Evolutionary conservation across 2,113 vertebrate species (phyloP).

Genomic region (Raja brachyura): DNA sequence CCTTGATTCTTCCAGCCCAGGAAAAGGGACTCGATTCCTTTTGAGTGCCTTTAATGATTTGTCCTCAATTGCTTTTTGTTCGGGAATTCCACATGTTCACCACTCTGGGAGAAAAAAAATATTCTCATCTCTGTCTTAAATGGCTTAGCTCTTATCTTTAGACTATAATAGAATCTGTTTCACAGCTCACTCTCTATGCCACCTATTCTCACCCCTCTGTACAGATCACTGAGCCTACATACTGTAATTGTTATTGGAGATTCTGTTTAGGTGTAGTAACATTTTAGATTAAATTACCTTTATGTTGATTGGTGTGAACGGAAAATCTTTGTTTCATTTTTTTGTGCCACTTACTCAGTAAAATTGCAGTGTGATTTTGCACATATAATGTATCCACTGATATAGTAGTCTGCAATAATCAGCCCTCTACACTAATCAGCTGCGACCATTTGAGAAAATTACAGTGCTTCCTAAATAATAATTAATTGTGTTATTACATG

Average conservation of each 20-base stretch:
- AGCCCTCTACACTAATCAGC: conserved; percentile 1
- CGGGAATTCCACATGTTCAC: no score
- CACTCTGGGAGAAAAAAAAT: no score
- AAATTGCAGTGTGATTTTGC: background rate
- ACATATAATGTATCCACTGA: background rate
- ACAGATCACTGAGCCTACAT: background rate
- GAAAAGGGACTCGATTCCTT: no score
- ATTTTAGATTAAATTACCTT: background rate
- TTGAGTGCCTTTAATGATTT: no score
- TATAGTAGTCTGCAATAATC: background rate
- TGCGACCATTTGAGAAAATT: conserved; percentile 18
- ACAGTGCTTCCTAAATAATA: background rate
- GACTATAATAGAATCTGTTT: background rate
- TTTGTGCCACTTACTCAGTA: background rate
- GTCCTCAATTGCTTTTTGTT: no score
- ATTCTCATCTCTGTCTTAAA: no score
- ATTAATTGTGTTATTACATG: background rate
- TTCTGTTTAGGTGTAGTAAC: background rate
- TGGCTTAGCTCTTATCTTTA: no score
- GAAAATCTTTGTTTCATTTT: background rate
- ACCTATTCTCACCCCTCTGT: background rate
- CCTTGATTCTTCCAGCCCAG: no score
- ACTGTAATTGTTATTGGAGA: background rate
- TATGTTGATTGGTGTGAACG: conserved; percentile 21
- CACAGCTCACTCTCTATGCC: background rate